Conservation (phyloP, 2,888 invertebrate species). For the Drosophila mulleri region DNA sequence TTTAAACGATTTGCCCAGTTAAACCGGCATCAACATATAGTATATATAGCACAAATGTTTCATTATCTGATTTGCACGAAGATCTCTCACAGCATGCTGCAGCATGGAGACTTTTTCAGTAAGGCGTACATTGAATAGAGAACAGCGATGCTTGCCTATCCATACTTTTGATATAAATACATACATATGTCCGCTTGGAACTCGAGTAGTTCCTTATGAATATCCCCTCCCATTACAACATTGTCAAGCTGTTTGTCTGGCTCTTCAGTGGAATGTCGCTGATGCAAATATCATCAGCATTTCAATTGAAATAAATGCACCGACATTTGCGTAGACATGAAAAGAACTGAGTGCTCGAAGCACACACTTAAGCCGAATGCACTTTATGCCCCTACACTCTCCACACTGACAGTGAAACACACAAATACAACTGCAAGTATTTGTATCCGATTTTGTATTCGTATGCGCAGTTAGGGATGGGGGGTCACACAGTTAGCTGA, state of each 20-base stretch:
- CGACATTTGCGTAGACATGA: conserved; percentile 55
- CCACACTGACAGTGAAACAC: neutral
- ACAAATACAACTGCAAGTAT: neutral
- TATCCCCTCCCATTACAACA: conserved; percentile 10
- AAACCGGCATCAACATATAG: too few relatives aligned
- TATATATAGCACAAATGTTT: too few relatives aligned
- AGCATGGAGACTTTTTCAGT: too few relatives aligned
- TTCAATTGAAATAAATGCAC: conserved; percentile 66
- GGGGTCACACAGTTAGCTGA: conserved; percentile 27
- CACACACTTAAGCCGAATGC: conserved; percentile 48
- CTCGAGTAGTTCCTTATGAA: conserved; percentile 46
- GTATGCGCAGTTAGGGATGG: conserved; percentile 17
- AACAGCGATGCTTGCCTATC: neutral
- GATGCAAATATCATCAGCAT: conserved; percentile 38
- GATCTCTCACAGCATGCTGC: too few relatives aligned
- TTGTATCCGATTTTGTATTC: conserved; percentile 14
- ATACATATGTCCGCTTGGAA: conserved; percentile 1
- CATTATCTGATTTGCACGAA: too few relatives aligned
- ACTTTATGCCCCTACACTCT: conserved; percentile 32
- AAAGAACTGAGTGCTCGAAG: conserved; percentile 49
- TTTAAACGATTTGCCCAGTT: too few relatives aligned
- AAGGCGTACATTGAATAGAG: neutral
- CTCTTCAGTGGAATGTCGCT: conserved; percentile 21
- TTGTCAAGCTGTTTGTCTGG: conserved; percentile 12
- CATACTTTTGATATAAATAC: neutral